These are phyloP conservation scores for Crotophaga sulcirostris DNA, from an alignment of 2,113 vertebrate genomes.

Conservation along the genomic window DNA sequence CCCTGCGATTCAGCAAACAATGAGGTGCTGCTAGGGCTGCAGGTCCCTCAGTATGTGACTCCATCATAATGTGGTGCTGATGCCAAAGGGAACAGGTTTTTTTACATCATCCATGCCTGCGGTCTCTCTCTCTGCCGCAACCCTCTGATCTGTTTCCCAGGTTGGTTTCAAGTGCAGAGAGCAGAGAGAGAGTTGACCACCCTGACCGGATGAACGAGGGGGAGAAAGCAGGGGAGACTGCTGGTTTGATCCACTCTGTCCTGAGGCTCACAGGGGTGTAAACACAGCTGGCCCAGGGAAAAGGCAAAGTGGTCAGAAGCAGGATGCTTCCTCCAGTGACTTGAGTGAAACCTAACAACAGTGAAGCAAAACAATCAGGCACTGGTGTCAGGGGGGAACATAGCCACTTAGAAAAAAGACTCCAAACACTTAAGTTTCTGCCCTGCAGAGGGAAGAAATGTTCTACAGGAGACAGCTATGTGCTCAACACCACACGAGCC, in stretches of 20 bases:
- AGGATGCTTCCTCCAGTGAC: background rate
- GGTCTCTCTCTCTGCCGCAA: background rate
- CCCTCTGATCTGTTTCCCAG: no score
- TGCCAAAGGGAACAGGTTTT: background rate
- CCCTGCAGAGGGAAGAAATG: background rate
- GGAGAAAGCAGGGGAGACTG: background rate
- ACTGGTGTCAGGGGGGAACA: background rate
- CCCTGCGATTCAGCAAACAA: background rate
- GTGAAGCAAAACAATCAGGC: background rate
- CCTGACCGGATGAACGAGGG: background rate
- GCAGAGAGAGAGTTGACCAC: background rate
- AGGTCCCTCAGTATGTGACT: background rate
- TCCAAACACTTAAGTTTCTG: background rate
- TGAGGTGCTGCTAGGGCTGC: background rate
- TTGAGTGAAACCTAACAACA: background rate
- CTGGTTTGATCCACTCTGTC: background rate
- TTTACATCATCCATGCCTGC: background rate
- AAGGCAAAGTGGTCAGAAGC: background rate
- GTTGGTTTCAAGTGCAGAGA: no score
- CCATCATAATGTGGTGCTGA: background rate
- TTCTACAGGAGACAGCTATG: background rate
- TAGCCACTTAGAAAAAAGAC: background rate
- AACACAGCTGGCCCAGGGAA: background rate
- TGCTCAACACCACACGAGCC: background rate
- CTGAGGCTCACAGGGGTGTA: background rate